phyloP scores from a whole-genome alignment of 1,140 invertebrate genomes.

The Ceratoteleas bidentatus region DNA sequence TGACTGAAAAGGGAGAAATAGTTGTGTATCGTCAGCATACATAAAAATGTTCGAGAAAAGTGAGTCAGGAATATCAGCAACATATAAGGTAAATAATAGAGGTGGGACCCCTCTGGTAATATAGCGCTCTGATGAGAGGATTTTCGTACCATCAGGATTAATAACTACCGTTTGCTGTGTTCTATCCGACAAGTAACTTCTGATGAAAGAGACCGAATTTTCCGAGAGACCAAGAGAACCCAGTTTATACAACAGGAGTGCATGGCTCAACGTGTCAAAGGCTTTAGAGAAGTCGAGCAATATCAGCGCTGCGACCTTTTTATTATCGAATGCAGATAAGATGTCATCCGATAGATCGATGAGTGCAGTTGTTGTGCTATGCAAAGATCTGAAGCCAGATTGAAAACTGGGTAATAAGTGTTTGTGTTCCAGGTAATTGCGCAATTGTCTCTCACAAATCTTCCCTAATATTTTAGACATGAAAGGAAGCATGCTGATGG shows the following conservation, averaged over 20 bases:
- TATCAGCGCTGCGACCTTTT: neutral
- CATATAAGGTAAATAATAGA: too few species aligned
- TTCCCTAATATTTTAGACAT: neutral
- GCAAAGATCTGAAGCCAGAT: neutral
- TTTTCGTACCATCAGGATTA: too few species aligned
- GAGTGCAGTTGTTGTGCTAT: slow-evolving; percentile 8
- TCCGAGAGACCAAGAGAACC: neutral
- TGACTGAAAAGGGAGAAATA: too few species aligned
- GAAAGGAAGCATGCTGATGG: too few species aligned
- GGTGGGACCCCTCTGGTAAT: too few species aligned
- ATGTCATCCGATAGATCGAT: neutral
- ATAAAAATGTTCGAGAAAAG: too few species aligned
- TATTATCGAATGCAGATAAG: neutral
- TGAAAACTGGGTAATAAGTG: neutral
- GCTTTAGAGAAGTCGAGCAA: slow-evolving; percentile 10
- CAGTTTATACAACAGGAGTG: neutral
- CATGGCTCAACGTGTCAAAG: slow-evolving; percentile 4
- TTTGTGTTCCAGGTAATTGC: neutral
- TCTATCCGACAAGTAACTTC: slow-evolving; percentile 4
- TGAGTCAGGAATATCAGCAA: too few species aligned
- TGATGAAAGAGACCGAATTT: neutral
- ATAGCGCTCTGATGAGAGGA: too few species aligned
- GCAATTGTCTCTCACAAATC: neutral
- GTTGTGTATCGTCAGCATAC: too few species aligned
- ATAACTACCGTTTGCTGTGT: too few species aligned